phyloP scores from a whole-genome alignment of 2,797 vertebrate species.

The Clamator glandarius region DNA sequence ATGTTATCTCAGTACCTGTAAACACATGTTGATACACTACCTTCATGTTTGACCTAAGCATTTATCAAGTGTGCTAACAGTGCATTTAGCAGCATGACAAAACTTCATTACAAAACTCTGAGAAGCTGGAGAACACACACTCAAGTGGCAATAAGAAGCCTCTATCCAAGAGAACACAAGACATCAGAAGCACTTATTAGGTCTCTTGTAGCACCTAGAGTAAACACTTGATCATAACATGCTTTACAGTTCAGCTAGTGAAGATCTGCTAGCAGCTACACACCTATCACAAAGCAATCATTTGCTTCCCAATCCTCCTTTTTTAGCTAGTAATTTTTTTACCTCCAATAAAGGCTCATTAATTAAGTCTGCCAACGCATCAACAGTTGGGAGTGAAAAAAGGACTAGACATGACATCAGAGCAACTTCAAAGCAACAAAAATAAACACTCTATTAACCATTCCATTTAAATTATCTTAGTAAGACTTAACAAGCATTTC shows the following conservation, averaged over 20 bases:
- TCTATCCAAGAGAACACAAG: background rate
- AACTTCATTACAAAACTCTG: background rate
- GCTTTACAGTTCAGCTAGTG: background rate
- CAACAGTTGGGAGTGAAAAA: background rate
- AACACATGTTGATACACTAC: background rate
- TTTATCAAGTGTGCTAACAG: background rate
- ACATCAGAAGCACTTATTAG: background rate
- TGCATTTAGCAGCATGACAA: background rate
- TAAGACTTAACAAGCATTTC: background rate
- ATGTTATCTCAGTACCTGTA: background rate
- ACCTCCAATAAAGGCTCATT: background rate
- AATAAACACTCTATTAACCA: background rate
- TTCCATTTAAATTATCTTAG: background rate
- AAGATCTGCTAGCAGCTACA: background rate
- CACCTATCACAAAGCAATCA: background rate
- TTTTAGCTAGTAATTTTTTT: background rate
- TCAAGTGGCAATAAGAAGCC: background rate
- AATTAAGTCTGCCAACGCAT: background rate
- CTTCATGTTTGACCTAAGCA: background rate
- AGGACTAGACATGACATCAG: background rate
- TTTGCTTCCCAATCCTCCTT: background rate
- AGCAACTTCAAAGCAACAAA: background rate
- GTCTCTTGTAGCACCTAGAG: background rate
- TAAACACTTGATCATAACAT: background rate
- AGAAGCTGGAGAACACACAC: background rate